Evolutionary conservation across 2,888 invertebrate genomes (phyloP).

Genomic region (Rhodophaea formosa): DNA sequence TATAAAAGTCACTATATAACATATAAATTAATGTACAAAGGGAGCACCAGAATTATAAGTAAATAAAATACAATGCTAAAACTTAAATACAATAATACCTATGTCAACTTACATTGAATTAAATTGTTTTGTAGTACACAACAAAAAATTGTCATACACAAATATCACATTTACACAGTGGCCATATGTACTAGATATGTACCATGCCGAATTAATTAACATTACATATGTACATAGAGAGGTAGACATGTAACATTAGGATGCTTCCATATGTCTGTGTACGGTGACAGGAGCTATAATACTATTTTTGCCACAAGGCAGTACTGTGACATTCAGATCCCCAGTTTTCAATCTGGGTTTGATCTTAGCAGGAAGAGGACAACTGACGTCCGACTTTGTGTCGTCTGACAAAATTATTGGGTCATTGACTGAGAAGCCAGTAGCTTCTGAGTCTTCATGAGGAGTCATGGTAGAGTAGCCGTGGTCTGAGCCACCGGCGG

Average conservation of each 20-base stretch:
- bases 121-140: no score
- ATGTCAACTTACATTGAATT: no score
- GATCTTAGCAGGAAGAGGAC: slow-evolving; percentile 78
- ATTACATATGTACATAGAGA: slow-evolving; percentile 32
- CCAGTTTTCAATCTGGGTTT: slow-evolving; percentile 64
- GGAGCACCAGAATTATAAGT: not conserved
- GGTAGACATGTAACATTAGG: slow-evolving; percentile 70
- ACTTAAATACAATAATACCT: no score
- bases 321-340: slow-evolving; percentile 70
- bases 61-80: no score
- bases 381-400: slow-evolving; percentile 78
- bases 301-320: slow-evolving; percentile 78
- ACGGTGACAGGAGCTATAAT: slow-evolving; percentile 94
- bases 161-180: no score
- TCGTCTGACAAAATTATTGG: slow-evolving; percentile 80
- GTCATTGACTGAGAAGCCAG: slow-evolving; percentile 87
- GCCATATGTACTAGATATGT: not conserved
- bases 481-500: slow-evolving; percentile 93
- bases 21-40: not conserved
- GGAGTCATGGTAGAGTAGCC: slow-evolving; percentile 97
- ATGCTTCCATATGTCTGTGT: slow-evolving; percentile 92
- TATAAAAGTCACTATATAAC: not conserved
- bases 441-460: slow-evolving; percentile 93
- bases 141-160: no score
- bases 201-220: slow-evolving; percentile 22